Evolutionary conservation across 2,888 invertebrate species (phyloP).

Genomic region (Drosophila crucigera): DNA sequence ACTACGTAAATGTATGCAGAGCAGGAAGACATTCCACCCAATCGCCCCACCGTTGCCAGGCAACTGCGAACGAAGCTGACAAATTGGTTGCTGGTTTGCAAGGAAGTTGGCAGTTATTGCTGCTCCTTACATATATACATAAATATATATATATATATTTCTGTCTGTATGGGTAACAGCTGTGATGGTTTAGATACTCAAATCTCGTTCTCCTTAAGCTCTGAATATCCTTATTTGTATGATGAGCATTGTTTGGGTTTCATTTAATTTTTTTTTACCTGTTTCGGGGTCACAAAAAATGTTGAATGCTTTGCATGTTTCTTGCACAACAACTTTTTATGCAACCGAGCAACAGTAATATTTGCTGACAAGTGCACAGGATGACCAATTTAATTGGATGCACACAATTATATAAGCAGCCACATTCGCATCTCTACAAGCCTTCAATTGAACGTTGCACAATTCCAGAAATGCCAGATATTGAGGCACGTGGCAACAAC

Average conservation of each 20-base stretch:
- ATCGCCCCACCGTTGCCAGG: slow-evolving; percentile 6
- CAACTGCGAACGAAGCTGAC: slow-evolving; percentile 24
- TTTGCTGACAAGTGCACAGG: slow-evolving; percentile 15
- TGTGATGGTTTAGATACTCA: not conserved
- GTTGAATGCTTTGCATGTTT: not conserved
- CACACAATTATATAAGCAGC: slow-evolving; percentile 8
- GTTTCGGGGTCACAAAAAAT: not conserved
- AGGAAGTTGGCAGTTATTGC: slow-evolving; percentile 3
- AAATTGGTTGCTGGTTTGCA: slow-evolving; percentile 26
- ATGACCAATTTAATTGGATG: slow-evolving; percentile 30
- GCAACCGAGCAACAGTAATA: slow-evolving; percentile 9
- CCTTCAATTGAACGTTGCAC: slow-evolving; percentile 9
- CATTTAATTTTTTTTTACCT: not conserved
- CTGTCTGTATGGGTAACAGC: slow-evolving; percentile 6
- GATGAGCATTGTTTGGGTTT: not conserved
- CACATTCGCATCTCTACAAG: not conserved
- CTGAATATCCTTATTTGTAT: not conserved
- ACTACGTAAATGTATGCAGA: slow-evolving; percentile 18
- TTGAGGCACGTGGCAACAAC: slow-evolving; percentile 11
- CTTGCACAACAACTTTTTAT: slow-evolving; percentile 1
- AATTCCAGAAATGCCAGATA: not conserved
- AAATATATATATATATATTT: too few species aligned
- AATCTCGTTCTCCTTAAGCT: not conserved
- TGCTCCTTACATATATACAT: not conserved
- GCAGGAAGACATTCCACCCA: not conserved